A percentile compares a stretch with the other conserved stretches of the same genome.
These are phyloP conservation scores for Chelonus insularis DNA, from an alignment of 1,140 invertebrate species.

Conservation along the genomic window DNA sequence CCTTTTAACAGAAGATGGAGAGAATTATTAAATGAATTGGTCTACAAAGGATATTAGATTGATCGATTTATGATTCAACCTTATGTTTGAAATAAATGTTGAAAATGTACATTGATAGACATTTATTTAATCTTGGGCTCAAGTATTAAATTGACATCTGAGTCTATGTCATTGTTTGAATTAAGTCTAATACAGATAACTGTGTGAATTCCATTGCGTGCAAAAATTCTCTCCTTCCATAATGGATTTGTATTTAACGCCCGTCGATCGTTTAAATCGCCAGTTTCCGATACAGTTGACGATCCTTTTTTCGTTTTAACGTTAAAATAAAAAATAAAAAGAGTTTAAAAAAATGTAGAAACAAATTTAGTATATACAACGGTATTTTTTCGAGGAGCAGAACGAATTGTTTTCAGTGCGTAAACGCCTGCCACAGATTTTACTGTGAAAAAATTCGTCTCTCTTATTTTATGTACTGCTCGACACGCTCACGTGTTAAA, in stretches of 20 bases:
- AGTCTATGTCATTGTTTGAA: no score
- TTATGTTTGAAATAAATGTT: no score
- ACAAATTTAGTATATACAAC: not conserved
- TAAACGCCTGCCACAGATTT: slow-evolving; percentile 19
- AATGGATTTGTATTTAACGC: slow-evolving; percentile 20
- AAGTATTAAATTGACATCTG: no score
- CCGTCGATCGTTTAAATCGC: slow-evolving; percentile 12
- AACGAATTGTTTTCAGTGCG: slow-evolving; percentile 20
- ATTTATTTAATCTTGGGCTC: no score
- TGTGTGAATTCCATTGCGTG: no score
- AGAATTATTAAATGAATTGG: no score
- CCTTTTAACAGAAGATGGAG: no score
- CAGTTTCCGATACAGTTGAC: not conserved
- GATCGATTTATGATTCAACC: no score
- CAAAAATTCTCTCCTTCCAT: slow-evolving; percentile 6
- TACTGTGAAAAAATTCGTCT: slow-evolving; percentile 5
- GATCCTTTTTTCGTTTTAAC: not conserved
- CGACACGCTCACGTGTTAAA: slow-evolving; percentile 1
- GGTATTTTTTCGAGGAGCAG: slow-evolving; percentile 13
- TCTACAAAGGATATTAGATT: no score
- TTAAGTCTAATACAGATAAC: no score
- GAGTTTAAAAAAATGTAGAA: not conserved
- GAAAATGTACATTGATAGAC: no score
- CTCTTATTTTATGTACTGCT: not conserved
- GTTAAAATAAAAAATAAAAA: slow-evolving; percentile 1